These are phyloP conservation scores for Macrocentrus cingulum DNA, from an alignment of 1,140 invertebrate genomes.

Conservation along the genomic window DNA sequence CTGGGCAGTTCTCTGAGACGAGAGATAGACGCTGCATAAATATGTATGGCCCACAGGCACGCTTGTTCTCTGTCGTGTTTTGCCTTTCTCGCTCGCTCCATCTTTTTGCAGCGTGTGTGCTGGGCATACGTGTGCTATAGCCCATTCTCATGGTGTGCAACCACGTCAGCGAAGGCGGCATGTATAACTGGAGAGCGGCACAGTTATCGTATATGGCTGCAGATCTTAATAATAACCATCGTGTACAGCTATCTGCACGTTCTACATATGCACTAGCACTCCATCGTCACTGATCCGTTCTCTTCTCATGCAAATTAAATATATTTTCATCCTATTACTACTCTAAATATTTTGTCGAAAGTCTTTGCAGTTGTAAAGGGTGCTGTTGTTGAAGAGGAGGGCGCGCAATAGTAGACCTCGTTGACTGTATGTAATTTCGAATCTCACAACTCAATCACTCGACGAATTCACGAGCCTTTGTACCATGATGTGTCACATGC, in stretches of 20 bases:
- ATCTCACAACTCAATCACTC: too few relatives aligned
- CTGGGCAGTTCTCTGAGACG: constrained; percentile 14
- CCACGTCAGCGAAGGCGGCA: constrained; percentile 7
- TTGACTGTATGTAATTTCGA: too few relatives aligned
- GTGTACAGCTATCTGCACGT: constrained; percentile 40
- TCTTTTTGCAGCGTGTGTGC: constrained; percentile 3
- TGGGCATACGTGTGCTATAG: background rate
- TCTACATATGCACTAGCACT: constrained; percentile 33
- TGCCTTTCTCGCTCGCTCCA: background rate
- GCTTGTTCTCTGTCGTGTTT: constrained; percentile 1
- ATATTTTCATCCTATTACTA: too few relatives aligned
- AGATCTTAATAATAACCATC: constrained; percentile 42
- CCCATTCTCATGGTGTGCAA: background rate
- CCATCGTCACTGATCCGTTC: constrained; percentile 5
- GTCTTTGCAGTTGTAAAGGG: too few relatives aligned
- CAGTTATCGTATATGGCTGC: constrained; percentile 43
- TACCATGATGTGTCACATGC: too few relatives aligned
- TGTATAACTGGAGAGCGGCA: constrained; percentile 42
- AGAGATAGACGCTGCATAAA: constrained; percentile 31
- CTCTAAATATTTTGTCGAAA: too few relatives aligned
- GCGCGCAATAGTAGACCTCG: too few relatives aligned
- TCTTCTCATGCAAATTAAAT: too few relatives aligned
- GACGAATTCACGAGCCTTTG: too few relatives aligned
- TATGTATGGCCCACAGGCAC: constrained; percentile 23
- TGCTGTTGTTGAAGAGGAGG: too few relatives aligned